Evolutionary conservation across 2,797 vertebrate species (phyloP).

Genomic region (Ctenopoma multispine): DNA sequence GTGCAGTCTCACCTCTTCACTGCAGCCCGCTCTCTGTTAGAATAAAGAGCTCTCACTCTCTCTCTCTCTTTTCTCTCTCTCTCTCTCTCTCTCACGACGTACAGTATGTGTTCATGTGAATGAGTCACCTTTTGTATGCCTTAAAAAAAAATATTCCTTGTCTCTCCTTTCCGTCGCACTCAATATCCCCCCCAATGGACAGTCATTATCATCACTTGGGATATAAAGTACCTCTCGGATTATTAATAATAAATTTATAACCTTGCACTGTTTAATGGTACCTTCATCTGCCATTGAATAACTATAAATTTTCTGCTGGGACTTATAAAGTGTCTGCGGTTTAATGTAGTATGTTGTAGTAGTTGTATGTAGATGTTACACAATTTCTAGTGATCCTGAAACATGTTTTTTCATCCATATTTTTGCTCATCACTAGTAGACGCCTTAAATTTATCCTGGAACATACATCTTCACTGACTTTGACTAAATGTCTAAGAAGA

Average conservation of each 20-base stretch:
- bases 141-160: background rate
- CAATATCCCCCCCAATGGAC: background rate
- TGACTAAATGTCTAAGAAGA: background rate
- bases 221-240: background rate
- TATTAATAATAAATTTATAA: slow-evolving; percentile 30
- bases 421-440: background rate
- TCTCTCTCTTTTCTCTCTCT: slow-evolving; percentile 3
- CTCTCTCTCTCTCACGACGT: slow-evolving; percentile 1
- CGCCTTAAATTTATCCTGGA: background rate
- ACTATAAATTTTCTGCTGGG: slow-evolving; percentile 12
- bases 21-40: slow-evolving; percentile 40
- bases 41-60: slow-evolving; percentile 33
- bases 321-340: slow-evolving; percentile 1
- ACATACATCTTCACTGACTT: background rate
- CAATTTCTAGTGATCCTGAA: slow-evolving; percentile 1
- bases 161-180: slow-evolving; percentile 9
- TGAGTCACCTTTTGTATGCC: slow-evolving; percentile 48
- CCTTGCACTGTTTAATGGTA: slow-evolving; percentile 1
- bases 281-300: slow-evolving; percentile 5
- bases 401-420: background rate
- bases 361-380: too few relatives aligned
- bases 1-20: slow-evolving; percentile 35
- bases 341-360: slow-evolving; percentile 10
- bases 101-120: slow-evolving; percentile 17
- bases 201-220: slow-evolving; percentile 15